Conservation (phyloP, 2,888 invertebrate species). For the Prostheceraeus crozeri region DNA sequence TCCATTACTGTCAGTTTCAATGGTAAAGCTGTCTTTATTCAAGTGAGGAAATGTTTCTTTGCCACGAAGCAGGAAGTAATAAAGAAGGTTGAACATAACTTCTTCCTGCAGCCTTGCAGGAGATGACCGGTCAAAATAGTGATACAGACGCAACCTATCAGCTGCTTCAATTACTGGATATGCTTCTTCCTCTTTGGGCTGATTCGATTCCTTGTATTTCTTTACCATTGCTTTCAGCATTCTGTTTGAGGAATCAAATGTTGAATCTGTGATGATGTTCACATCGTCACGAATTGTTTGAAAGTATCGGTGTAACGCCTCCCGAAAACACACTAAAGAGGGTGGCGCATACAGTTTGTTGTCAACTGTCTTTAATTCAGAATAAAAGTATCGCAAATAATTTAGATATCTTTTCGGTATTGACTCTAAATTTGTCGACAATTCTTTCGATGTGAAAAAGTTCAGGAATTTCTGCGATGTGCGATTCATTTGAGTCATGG, state of each 20-base stretch:
- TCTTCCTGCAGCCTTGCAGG: not conserved
- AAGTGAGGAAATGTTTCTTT: not conserved
- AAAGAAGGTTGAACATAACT: constrained; percentile 7
- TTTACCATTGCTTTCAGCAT: constrained; percentile 9
- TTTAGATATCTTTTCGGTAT: constrained; percentile 14
- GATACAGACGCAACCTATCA: not conserved
- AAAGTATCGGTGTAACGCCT: not conserved
- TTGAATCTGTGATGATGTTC: constrained; percentile 11
- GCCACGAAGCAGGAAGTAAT: constrained; percentile 7
- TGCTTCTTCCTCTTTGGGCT: not conserved
- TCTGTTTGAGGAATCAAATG: not conserved
- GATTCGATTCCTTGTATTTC: constrained; percentile 9
- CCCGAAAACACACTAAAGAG: not conserved
- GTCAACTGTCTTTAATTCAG: not conserved
- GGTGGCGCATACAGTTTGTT: too few species aligned
- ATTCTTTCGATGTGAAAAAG: not conserved
- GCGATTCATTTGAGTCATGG: constrained; percentile 1
- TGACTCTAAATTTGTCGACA: not conserved
- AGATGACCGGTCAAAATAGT: not conserved
- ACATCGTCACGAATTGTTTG: constrained; percentile 2
- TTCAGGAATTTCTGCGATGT: not conserved
- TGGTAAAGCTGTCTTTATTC: constrained; percentile 1
- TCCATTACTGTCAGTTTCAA: not conserved
- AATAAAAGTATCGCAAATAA: constrained; percentile 16
- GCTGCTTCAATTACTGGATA: not conserved